Evolutionary conservation across 2,113 vertebrate genomes (phyloP).

Genomic region (Perca fluviatilis): DNA sequence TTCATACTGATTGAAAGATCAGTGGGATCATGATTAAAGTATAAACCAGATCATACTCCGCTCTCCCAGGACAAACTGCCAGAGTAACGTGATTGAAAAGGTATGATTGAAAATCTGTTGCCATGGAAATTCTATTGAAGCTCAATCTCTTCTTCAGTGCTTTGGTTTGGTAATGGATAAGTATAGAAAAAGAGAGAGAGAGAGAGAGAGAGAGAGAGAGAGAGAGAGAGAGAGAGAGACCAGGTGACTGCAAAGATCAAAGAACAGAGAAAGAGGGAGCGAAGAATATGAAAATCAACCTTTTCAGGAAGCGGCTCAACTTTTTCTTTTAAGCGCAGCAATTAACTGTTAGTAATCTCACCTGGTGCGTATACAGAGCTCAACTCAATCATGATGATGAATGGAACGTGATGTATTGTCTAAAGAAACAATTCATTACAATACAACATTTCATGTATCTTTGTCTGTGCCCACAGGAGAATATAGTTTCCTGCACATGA

Average conservation of each 20-base stretch:
- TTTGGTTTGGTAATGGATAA: constrained; percentile 42
- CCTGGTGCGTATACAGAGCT: constrained; percentile 17
- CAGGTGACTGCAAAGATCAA: constrained; percentile 67
- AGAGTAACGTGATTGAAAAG: constrained; percentile 47
- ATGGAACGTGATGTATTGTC: constrained; percentile 44
- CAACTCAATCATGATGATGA: constrained; percentile 31
- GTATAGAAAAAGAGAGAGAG: neutral
- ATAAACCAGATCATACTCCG: constrained; percentile 47
- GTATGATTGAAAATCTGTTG: constrained; percentile 73
- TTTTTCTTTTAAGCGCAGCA: constrained; percentile 11
- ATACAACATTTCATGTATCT: constrained; percentile 21
- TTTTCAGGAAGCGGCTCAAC: neutral
- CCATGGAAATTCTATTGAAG: constrained; percentile 76
- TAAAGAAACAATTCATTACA: constrained; percentile 55
- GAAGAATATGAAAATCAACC: constrained; percentile 15
- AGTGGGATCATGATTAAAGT: constrained; percentile 68
- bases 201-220: no score
- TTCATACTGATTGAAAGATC: constrained; percentile 65
- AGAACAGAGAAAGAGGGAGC: constrained; percentile 18
- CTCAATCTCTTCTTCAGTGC: constrained; percentile 54
- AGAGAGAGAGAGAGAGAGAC: no score
- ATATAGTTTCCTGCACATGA: constrained; percentile 12
- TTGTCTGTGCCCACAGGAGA: constrained; percentile 41
- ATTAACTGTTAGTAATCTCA: constrained; percentile 49
- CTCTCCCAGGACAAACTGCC: constrained; percentile 38